Evolutionary conservation across 2,797 vertebrate species (phyloP).

Genomic region (Epinephelus malabaricus): DNA sequence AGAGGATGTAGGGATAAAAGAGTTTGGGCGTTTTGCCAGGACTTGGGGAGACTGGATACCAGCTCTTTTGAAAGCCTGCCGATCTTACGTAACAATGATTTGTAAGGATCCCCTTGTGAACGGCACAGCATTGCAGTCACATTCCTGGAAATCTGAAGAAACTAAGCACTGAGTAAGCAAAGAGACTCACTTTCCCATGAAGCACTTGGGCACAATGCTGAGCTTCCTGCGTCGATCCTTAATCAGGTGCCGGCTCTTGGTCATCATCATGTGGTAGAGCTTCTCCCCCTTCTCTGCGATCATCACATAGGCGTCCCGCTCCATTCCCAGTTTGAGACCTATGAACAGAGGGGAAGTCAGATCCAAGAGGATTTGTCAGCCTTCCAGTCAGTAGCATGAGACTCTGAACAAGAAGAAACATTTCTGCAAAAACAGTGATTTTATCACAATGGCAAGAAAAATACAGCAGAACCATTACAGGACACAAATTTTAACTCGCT

Average conservation of each 20-base stretch:
- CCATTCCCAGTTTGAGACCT: constrained; percentile 99
- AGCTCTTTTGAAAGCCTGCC: constrained; percentile 67
- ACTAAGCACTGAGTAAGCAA: constrained; percentile 11
- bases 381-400: neutral
- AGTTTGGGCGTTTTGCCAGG: constrained; percentile 69
- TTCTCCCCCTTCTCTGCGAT: constrained; percentile 99
- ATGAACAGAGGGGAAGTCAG: constrained; percentile 15
- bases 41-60: constrained; percentile 49
- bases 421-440: constrained; percentile 1
- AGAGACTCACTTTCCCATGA: constrained; percentile 98
- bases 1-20: constrained; percentile 64
- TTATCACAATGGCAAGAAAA: constrained; percentile 31
- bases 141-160: constrained; percentile 55
- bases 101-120: constrained; percentile 70
- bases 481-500: constrained; percentile 23
- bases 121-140: constrained; percentile 46
- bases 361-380: constrained; percentile 5
- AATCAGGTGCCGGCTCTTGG: constrained; percentile 94
- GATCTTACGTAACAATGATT: constrained; percentile 68
- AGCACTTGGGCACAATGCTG: constrained; percentile 97
- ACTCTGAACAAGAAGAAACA: neutral
- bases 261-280: constrained; percentile 99
- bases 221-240: constrained; percentile 97
- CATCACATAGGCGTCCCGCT: constrained; percentile 98
- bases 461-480: constrained; percentile 21